Base-by-base conservation (phyloP, 1,140 invertebrate species). In the Octopus sinensis region DNA sequence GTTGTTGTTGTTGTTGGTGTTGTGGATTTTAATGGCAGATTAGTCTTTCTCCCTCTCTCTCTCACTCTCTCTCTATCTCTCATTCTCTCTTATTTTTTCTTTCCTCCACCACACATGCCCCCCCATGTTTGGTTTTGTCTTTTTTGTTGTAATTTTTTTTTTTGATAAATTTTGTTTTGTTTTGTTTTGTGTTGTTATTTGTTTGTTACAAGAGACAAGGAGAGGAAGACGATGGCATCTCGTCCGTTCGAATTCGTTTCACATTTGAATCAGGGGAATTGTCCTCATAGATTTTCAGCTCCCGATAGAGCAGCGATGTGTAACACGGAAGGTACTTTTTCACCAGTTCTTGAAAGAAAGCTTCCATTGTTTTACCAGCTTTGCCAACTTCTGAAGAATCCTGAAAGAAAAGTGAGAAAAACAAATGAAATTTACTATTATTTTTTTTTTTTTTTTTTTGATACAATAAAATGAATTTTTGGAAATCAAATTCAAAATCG, bases 271-370 rank as follows among this genome's bases (percentile, higher is more conserved):
- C 68, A n/a, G 68, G 30, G 13, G 68, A 71, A 13, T 13, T 71
- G 17, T 13, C 30, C 13, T 71, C 68, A 23, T 71, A 23, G 13
- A 71, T 71, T 5, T 4, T 71, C 13, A 71, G 68, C 30, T 71
- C 68, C 30, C 68, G 68, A 13, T 7, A 71, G 12, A 71, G 68
- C 13, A 71, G 68, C 13, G 68, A 71, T 71, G 68, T 71, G 68
- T 94, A 95, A 87, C 93, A 93, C 3, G 95, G 95, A 83, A 96
- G 91, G 93, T 94, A 95, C 89, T 96, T 96, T 79, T 93, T 86
- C 82, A 97, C 92, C 86, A 96, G 93, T 86, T 95, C 93, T 84
- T 96, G 95, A 88, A 96, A 96, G 90, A 96, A 95, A 87, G 95
- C 94, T 89, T 96, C 95, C 82, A 97, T 92, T 84, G 93, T 94